Evolutionary conservation across 92 coral and sea anemone genomes (phyloP).

Genomic region (Zoanthus sansibaricus): DNA sequence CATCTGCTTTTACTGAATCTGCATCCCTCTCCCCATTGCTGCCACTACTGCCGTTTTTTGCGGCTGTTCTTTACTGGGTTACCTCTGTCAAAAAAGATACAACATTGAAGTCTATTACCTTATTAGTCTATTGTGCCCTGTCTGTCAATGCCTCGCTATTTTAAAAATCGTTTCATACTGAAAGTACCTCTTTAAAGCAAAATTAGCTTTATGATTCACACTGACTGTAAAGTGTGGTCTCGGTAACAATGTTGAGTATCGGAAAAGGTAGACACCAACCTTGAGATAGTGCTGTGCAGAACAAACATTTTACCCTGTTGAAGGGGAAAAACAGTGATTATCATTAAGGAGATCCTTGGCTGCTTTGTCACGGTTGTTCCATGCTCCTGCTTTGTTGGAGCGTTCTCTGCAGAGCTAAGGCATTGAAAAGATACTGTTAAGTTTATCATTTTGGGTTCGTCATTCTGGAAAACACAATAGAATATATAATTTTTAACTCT

Average conservation of each 20-base stretch:
- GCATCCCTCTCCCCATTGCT: not conserved
- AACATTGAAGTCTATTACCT: not conserved
- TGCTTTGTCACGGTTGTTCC: not conserved
- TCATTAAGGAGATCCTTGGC: constrained; percentile 37
- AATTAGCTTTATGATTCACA: too few relatives aligned
- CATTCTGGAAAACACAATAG: too few relatives aligned
- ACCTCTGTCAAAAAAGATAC: constrained; percentile 1
- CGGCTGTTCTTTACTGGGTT: constrained; percentile 8
- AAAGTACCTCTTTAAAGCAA: too few relatives aligned
- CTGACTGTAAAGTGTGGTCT: too few relatives aligned
- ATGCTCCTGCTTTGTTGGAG: constrained; percentile 20
- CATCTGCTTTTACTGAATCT: not conserved
- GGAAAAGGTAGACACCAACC: too few relatives aligned
- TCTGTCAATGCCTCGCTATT: too few relatives aligned
- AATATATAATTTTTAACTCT: not conserved
- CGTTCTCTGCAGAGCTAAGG: constrained; percentile 47
- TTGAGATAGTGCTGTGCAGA: too few relatives aligned
- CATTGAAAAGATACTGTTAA: too few relatives aligned
- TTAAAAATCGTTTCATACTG: too few relatives aligned
- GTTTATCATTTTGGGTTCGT: too few relatives aligned
- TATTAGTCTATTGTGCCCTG: not conserved
- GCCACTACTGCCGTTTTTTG: not conserved
- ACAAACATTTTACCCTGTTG: too few relatives aligned
- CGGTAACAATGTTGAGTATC: too few relatives aligned
- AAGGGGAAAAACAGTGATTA: not conserved